phyloP scores from a whole-genome alignment of 2,888 invertebrate genomes.

The Tyria jacobaeae region DNA sequence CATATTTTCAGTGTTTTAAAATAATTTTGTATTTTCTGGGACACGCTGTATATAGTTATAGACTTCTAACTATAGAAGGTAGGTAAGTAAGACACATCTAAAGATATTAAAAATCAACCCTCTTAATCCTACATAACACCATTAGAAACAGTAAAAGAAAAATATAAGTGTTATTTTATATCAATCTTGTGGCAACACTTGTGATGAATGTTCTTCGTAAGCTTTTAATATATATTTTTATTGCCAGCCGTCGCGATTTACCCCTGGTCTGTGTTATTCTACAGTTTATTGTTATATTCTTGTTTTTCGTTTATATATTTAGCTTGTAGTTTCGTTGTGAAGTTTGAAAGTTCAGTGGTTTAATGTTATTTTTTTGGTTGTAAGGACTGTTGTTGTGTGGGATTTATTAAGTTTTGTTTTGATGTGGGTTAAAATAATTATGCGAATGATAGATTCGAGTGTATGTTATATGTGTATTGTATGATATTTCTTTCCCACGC shows the following conservation, averaged over 20 bases:
- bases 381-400: no score
- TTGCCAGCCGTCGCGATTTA: conserved; percentile 51
- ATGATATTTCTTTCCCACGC: no score
- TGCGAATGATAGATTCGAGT: no score
- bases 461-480: no score
- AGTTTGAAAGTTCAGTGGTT: background rate
- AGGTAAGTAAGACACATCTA: background rate
- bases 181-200: conserved; percentile 67
- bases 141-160: conserved; percentile 49
- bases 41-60: background rate
- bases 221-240: conserved; percentile 70
- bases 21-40: no score
- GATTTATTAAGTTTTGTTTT: background rate
- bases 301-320: conserved; percentile 37
- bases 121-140: conserved; percentile 22
- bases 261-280: conserved; percentile 32
- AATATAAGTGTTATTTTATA: conserved; percentile 64
- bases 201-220: conserved; percentile 62
- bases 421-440: background rate
- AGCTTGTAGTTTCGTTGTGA: conserved; percentile 27
- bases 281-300: conserved; percentile 46
- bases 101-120: conserved; percentile 44
- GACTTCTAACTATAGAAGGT: background rate
- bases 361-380: conserved; percentile 10
- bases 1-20: no score